Base-by-base conservation (phyloP, 2,888 invertebrate genomes). In the Bombyx huttoni region DNA sequence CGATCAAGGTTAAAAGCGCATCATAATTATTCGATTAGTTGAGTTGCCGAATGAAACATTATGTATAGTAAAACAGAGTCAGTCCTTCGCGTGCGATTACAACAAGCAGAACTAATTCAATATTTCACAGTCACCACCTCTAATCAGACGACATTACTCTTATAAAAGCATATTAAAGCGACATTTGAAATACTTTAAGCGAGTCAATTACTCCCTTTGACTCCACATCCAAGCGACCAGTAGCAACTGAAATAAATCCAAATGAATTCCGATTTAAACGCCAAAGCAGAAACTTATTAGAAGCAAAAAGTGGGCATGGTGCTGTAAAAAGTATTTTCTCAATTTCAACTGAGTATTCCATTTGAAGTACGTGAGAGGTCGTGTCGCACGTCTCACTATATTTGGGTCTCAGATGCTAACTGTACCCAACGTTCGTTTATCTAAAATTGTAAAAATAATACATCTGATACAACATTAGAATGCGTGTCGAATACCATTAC, bases 111-210 rank as follows among this genome's bases (percentile, higher is more conserved):
- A 62, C 82, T 59, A 74, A 86, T 85, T 58, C 75, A 68, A 86
- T 86, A 78, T 73, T 78, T 78, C 81, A 86, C 87, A 85, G 73
- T 77, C 68, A 70, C 80, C 76, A 78, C 75, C 65, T 64, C 74
- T 81, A 84, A 84, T 85, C 78, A 79, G 78, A 75, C 69, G 64
- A 12, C 40, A 40, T 40, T 12, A 40, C 40, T 40, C 3, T 40
- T 40, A 40, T 40, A 40, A 40, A 40, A 40, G 12, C 7, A 7
- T 40, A 40, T 40, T 40, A 40, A 40, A 40, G 40, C 40, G 40
- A 12, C 40, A 10, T 12, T 40, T 40, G 12, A 40, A 40, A 8
- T 40, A 40, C 40, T 40, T 3, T 40, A 40, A 40, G 12, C 12
- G 40, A 40, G 8, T 40, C 40, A 40, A 40, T 40, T 40, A 40